A percentile compares a stretch with the other conserved stretches of the same genome.
These are phyloP conservation scores for Apotomis betuletana DNA, from an alignment of 2,888 invertebrate genomes.

Conservation along the genomic window DNA sequence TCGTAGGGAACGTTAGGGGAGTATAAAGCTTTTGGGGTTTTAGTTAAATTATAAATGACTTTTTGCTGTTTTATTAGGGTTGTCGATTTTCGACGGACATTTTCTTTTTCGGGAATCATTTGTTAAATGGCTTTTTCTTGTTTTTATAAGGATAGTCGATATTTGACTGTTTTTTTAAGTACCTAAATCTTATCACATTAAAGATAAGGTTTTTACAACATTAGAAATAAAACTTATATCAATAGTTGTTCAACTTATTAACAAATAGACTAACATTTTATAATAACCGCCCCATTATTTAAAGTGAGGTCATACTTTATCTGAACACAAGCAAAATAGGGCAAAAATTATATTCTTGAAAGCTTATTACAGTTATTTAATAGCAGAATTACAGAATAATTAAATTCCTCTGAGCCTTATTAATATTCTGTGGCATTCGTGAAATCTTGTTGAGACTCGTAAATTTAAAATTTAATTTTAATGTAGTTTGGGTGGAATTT, in stretches of 20 bases:
- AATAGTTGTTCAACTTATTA: no score
- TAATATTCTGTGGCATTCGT: constrained; percentile 19
- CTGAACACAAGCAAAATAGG: neutral
- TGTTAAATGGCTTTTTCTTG: no score
- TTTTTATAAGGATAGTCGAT: no score
- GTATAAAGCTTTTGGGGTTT: constrained; percentile 8
- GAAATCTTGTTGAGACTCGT: constrained; percentile 5
- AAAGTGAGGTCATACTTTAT: constrained; percentile 8
- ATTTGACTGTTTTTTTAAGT: no score
- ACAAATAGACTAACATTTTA: neutral
- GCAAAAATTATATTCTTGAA: constrained; percentile 10
- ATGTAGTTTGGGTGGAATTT: neutral
- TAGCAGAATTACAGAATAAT: constrained; percentile 15
- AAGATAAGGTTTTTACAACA: no score
- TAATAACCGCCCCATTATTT: constrained; percentile 1
- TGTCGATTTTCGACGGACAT: neutral
- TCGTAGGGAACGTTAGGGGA: constrained; percentile 13
- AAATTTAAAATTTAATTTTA: constrained; percentile 5
- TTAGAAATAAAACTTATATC: no score
- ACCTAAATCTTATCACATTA: no score
- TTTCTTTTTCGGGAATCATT: neutral
- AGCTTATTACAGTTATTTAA: constrained; percentile 10
- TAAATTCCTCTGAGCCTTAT: constrained; percentile 20
- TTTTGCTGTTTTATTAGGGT: constrained; percentile 16
- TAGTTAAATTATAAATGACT: constrained; percentile 25